Percentiles rank a stretch among this genome's conserved stretches.
These are phyloP conservation scores for Tursiops truncatus DNA, from an alignment of 2,113 vertebrate species.

Conservation along the genomic window DNA sequence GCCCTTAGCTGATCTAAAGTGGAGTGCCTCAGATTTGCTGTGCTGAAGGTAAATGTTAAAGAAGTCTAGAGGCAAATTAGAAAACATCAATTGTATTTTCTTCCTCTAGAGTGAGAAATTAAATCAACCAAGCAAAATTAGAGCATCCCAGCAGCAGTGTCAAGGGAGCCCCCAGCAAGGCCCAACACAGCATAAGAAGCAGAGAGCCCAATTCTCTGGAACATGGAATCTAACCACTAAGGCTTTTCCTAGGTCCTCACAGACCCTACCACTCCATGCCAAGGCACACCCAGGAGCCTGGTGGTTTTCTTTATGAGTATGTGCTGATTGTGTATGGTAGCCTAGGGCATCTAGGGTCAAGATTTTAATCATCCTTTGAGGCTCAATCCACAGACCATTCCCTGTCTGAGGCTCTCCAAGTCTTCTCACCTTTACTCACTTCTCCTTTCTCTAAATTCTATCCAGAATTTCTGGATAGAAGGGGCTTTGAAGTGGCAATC, in stretches of 20 bases:
- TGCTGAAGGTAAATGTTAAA: constrained; percentile 28
- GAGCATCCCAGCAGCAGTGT: background rate
- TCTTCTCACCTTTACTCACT: background rate
- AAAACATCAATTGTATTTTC: constrained; percentile 30
- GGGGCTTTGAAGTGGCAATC: background rate
- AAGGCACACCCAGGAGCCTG: accelerated
- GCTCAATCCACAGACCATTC: background rate
- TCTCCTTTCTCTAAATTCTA: constrained; percentile 22
- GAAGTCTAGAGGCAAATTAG: constrained; percentile 55
- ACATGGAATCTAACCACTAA: background rate
- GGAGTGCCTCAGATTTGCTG: constrained; percentile 1
- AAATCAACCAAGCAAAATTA: constrained; percentile 56
- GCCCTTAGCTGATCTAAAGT: background rate
- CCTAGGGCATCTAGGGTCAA: background rate
- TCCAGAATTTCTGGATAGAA: background rate
- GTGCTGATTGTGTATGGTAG: background rate
- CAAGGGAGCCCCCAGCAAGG: background rate
- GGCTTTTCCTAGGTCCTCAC: background rate
- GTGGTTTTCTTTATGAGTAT: background rate
- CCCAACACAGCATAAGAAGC: background rate
- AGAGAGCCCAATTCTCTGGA: background rate
- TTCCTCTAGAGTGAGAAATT: constrained; percentile 61
- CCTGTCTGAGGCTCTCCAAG: background rate
- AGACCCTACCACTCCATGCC: background rate
- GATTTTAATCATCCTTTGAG: background rate